phyloP scores from a whole-genome alignment of 2,113 vertebrate species.

The Orientallactaga bullata region DNA sequence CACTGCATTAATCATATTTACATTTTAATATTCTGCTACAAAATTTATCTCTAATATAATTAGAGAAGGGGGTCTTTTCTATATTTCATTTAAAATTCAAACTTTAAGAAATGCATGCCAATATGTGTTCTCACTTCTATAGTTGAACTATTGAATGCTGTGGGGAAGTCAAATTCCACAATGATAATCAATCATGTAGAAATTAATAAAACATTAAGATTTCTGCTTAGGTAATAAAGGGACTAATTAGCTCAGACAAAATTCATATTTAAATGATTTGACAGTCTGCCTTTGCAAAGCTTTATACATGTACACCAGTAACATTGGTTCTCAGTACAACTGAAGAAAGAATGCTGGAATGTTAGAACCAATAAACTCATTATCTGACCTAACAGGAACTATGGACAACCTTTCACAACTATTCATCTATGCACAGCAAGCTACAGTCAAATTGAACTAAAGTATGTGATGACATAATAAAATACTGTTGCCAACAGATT shows the following conservation, averaged over 20 bases:
- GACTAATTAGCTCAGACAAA: background rate
- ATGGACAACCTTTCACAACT: background rate
- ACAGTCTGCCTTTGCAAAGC: background rate
- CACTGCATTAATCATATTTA: background rate
- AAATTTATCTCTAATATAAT: background rate
- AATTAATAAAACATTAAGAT: conserved; percentile 21
- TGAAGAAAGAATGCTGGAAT: background rate
- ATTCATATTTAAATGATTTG: background rate
- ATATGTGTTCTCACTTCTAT: background rate
- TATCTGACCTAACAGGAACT: background rate
- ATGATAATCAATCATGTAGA: background rate
- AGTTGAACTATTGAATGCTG: background rate
- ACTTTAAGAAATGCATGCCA: background rate
- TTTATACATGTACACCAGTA: background rate
- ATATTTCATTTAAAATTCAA: background rate
- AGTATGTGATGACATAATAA: background rate
- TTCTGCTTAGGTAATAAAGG: background rate
- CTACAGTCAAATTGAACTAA: background rate
- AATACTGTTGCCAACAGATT: background rate
- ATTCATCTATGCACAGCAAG: background rate
- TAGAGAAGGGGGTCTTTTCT: background rate
- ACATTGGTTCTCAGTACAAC: background rate
- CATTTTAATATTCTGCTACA: no score
- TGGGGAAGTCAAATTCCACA: background rate
- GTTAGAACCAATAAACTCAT: conserved; percentile 23